Percentiles rank a stretch among this genome's conserved stretches.
Conservation (phyloP, 2,888 invertebrate genomes). For the Eurytoma adleriae region DNA sequence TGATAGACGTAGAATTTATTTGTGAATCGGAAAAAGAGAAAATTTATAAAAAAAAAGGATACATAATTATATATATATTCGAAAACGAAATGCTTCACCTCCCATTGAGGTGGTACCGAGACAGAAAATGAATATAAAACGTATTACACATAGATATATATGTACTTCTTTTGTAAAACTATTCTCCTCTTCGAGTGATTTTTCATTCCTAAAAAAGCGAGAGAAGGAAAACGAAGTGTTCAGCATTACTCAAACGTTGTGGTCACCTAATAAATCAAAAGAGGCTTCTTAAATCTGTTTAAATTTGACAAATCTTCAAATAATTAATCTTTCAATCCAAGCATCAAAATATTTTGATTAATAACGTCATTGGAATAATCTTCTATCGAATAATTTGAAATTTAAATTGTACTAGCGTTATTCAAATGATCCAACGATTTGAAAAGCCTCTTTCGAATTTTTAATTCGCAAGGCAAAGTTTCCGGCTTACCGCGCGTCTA, state of each 20-base stretch:
- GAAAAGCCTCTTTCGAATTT: background rate
- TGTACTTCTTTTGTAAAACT: constrained; percentile 45
- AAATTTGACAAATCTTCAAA: no score
- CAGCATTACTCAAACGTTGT: background rate
- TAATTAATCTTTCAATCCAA: no score
- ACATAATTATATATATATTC: constrained; percentile 37
- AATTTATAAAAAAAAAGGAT: constrained; percentile 49
- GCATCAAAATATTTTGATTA: no score
- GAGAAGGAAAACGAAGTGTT: background rate
- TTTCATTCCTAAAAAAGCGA: constrained; percentile 36
- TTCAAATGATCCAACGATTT: no score
- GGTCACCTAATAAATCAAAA: no score
- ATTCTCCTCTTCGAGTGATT: constrained; percentile 49
- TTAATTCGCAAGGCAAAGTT: constrained; percentile 3
- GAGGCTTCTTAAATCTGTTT: no score
- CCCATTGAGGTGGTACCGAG: constrained; percentile 24
- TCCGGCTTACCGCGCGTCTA: background rate
- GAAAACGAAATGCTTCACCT: constrained; percentile 14
- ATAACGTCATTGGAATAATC: no score
- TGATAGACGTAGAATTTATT: constrained; percentile 64
- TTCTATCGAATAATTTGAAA: no score
- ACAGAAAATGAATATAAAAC: constrained; percentile 42
- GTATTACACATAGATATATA: constrained; percentile 39
- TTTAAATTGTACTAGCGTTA: no score
- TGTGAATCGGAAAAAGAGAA: constrained; percentile 51